Percentiles rank a stretch among this genome's conserved stretches.
These are phyloP conservation scores for Drosophila mimica DNA, from an alignment of 2,888 invertebrate genomes.

Conservation along the genomic window DNA sequence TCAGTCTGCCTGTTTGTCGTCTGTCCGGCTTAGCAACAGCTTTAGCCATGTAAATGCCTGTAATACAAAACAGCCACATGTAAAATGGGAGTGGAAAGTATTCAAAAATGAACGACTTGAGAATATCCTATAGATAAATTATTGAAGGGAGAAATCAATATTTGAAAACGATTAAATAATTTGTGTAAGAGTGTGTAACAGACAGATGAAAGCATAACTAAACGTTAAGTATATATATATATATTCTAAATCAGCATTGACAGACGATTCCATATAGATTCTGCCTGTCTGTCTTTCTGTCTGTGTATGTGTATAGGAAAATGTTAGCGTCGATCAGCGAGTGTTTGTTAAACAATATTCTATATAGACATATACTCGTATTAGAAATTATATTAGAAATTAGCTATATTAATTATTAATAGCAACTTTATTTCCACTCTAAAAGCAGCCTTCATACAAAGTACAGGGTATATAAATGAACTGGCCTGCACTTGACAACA, in stretches of 20 bases:
- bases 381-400: too few species aligned
- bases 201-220: background rate
- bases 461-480: slow-evolving; percentile 46
- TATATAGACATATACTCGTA: too few species aligned
- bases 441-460: background rate
- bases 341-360: too few species aligned
- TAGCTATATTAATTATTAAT: background rate
- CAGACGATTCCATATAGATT: too few species aligned
- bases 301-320: too few species aligned
- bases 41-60: slow-evolving; percentile 45
- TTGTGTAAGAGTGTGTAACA: background rate
- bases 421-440: background rate
- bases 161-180: too few species aligned
- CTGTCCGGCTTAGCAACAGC: slow-evolving; percentile 72
- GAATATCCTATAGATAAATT: slow-evolving; percentile 23
- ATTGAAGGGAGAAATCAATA: background rate
- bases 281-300: too few species aligned
- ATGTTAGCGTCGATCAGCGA: too few species aligned
- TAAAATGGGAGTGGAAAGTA: slow-evolving; percentile 9
- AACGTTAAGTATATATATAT: background rate
- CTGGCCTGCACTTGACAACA: slow-evolving; percentile 70
- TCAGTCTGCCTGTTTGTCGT: slow-evolving; percentile 11
- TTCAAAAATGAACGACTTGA: background rate
- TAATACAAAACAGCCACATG: slow-evolving; percentile 20
- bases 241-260: background rate